Evolutionary conservation across 2,797 vertebrate genomes (phyloP), one percentile per base, ranked within the genome.

Genomic region (Rhinella marina): DNA sequence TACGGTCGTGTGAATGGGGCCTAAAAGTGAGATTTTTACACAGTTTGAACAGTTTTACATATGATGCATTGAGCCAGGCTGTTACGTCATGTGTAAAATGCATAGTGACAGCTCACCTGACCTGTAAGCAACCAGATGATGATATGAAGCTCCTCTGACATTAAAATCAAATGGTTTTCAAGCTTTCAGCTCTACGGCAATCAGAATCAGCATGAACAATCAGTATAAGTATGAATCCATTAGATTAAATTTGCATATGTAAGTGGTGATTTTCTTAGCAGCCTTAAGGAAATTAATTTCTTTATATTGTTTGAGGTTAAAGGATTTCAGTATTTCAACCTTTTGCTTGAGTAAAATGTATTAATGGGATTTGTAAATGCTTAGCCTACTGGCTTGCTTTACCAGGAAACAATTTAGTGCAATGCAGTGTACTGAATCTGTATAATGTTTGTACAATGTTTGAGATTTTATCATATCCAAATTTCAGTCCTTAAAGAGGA

Each of bases 191-290:
- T 82, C 64, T 86, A 86, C 61, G 54, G 80, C 79, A 89, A 89
- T 89, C 84, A 89, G 54, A 83, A 86, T 86, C 88, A 86, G 84
- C 84, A 86, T 86, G 80, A 89, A 89, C 80, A 89, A 86, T 89
- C 88, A 89, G 72, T 81, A 72, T 72, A 89, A 89, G 79, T 78
- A 86, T 89, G 88, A 89, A 89, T 86, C 84, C 62, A 89, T 89
- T 86, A 89, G 84, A 82, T 81, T 83, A 52, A 23, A 89, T 89
- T 89, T 89, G 76, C 84, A 89, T 89, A 68, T 32, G 16, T 79
- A 86, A 76, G 80, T 81, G 78, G 72, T 56, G 57, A 81, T 86
- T 86, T 85, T 81, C 84, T 62, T 68, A 17, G 61, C 61, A 25
- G 72, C 61, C 82, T 41, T 70, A 79, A 86, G 50, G 80, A 83